These are phyloP conservation scores for Danionella cerebrum DNA, from an alignment of 2,113 vertebrate genomes.

Conservation along the genomic window DNA sequence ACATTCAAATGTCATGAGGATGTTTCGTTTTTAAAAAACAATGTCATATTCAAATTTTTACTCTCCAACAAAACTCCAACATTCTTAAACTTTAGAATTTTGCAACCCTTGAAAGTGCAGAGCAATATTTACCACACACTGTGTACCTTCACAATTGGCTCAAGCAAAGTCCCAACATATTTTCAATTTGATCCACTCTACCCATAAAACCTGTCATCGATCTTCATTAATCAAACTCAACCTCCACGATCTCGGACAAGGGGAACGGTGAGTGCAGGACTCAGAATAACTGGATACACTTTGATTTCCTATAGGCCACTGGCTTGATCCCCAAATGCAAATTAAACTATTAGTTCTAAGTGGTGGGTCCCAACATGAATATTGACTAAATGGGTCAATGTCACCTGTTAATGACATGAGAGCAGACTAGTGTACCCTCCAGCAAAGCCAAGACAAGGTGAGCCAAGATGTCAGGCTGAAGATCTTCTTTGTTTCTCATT, in stretches of 20 bases:
- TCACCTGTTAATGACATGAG: constrained; percentile 61
- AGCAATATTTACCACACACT: constrained; percentile 50
- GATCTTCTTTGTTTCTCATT: background rate
- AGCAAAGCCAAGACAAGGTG: constrained; percentile 9
- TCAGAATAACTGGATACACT: constrained; percentile 31
- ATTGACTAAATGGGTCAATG: constrained; percentile 65
- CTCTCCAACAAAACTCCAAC: no score
- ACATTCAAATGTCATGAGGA: no score
- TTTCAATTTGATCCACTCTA: constrained; percentile 60
- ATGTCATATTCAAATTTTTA: no score
- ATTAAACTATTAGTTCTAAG: constrained; percentile 58
- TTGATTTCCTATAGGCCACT: constrained; percentile 61
- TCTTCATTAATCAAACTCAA: constrained; percentile 66
- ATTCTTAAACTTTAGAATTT: constrained; percentile 57
- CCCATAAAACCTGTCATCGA: constrained; percentile 65
- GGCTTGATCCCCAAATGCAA: constrained; percentile 58
- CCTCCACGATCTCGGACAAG: constrained; percentile 35
- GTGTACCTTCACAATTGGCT: constrained; percentile 48
- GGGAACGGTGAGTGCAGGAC: constrained; percentile 5
- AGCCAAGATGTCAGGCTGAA: background rate
- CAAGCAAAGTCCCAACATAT: constrained; percentile 55
- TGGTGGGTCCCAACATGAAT: constrained; percentile 57
- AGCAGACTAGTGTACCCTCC: constrained; percentile 1
- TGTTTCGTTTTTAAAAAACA: no score
- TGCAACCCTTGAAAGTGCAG: constrained; percentile 52